These are phyloP conservation scores for Catocala nupta DNA, from an alignment of 2,888 invertebrate genomes.

Conservation along the genomic window DNA sequence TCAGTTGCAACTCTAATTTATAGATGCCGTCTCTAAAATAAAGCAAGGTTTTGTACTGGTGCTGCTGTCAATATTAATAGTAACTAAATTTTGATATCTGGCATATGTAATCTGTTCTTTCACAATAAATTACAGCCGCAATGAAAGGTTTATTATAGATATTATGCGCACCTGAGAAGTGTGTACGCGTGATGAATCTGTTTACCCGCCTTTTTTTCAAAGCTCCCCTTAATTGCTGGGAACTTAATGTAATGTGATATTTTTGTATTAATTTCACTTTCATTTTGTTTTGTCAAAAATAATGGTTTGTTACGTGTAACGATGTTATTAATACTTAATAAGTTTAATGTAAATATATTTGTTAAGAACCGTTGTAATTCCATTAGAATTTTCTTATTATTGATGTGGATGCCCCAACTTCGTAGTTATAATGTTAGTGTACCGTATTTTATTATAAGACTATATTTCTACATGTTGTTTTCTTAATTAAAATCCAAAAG, in stretches of 20 bases:
- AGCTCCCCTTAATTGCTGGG: constrained; percentile 3
- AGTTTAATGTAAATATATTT: constrained; percentile 45
- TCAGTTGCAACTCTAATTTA: too few relatives aligned
- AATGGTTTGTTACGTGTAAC: constrained; percentile 14
- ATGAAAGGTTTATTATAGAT: too few relatives aligned
- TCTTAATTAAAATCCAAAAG: constrained; percentile 6
- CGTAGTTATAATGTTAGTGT: constrained; percentile 43
- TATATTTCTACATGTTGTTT: constrained; percentile 39
- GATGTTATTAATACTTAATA: constrained; percentile 22
- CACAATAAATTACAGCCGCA: too few relatives aligned
- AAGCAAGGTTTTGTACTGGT: too few relatives aligned
- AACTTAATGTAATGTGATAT: constrained; percentile 42
- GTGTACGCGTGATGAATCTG: constrained; percentile 5
- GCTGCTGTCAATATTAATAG: too few relatives aligned
- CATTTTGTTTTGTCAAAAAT: constrained; percentile 10
- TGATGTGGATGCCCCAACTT: constrained; percentile 39
- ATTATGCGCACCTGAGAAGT: background rate
- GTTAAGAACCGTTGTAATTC: constrained; percentile 40
- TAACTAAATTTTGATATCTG: too few relatives aligned
- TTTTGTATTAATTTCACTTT: constrained; percentile 25
- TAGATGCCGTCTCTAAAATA: too few relatives aligned
- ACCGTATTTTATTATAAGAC: constrained; percentile 43
- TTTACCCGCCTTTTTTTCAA: constrained; percentile 16
- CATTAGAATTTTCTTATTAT: constrained; percentile 24
- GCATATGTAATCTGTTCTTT: too few relatives aligned